phyloP scores from a whole-genome alignment of 2,797 vertebrate genomes.

The Parotocinclus haroldoi region DNA sequence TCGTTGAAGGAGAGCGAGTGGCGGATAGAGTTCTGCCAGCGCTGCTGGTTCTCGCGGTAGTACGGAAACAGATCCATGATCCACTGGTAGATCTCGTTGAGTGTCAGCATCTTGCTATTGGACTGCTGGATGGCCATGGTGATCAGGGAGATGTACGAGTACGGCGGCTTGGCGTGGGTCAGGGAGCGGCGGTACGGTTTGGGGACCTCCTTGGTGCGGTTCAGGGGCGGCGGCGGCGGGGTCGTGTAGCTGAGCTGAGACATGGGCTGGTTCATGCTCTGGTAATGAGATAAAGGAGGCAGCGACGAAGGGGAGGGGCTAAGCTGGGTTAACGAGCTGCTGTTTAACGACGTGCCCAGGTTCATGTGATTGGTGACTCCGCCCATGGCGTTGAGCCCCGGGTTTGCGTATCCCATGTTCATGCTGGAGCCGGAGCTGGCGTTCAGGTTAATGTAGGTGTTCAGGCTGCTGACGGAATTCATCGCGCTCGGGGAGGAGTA shows the following conservation, averaged over 20 bases:
- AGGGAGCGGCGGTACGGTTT: conserved; percentile 83
- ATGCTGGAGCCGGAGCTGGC: conserved; percentile 70
- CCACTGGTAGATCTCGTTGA: conserved; percentile 93
- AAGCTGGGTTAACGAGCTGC: conserved; percentile 67
- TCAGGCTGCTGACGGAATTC: conserved; percentile 77
- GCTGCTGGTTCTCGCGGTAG: conserved; percentile 88
- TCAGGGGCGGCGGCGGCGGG: conserved; percentile 58
- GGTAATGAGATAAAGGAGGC: conserved; percentile 76
- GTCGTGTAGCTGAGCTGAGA: conserved; percentile 69
- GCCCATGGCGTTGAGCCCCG: conserved; percentile 68
- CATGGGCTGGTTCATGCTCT: conserved; percentile 75
- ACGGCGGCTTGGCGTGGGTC: conserved; percentile 86
- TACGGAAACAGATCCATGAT: conserved; percentile 93
- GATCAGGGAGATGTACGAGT: conserved; percentile 90
- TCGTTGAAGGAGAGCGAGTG: conserved; percentile 91
- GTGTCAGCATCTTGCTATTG: conserved; percentile 85
- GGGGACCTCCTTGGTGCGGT: conserved; percentile 72
- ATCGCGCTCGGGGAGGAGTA: conserved; percentile 79
- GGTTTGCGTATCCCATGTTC: conserved; percentile 76
- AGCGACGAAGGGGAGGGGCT: conserved; percentile 64
- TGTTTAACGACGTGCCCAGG: conserved; percentile 67
- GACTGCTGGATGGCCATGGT: conserved; percentile 93
- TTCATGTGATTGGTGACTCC: conserved; percentile 70
- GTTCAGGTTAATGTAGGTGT: conserved; percentile 88
- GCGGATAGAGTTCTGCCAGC: conserved; percentile 91